These are phyloP conservation scores for Clavelina lepadiformis DNA, from an alignment of 23 tunicate genomes.

Conservation along the genomic window DNA sequence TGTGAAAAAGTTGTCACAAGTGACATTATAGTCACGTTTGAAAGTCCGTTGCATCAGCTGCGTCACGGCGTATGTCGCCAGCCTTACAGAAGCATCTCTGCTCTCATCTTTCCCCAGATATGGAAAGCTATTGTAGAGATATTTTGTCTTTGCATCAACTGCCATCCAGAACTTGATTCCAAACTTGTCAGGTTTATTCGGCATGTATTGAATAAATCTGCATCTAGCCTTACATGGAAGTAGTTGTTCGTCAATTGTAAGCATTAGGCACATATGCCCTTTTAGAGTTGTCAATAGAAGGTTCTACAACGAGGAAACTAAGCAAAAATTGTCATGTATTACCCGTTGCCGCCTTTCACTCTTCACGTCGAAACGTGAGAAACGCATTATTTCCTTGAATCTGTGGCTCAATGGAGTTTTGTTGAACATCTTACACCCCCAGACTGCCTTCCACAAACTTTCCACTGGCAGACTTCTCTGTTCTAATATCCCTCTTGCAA, in stretches of 20 bases:
- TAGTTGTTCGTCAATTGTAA: constrained; percentile 15
- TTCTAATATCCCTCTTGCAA: constrained; percentile 7
- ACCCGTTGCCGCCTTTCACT: constrained; percentile 11
- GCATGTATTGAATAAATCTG: constrained; percentile 24
- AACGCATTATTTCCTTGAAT: constrained; percentile 16
- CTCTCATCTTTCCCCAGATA: constrained; percentile 24
- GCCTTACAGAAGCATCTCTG: constrained; percentile 7
- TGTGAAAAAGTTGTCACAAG: no score
- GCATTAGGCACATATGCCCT: constrained; percentile 3
- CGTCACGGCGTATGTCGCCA: constrained; percentile 9
- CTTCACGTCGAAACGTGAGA: constrained; percentile 12
- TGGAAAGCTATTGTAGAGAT: constrained; percentile 13
- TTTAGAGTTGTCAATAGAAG: constrained; percentile 8
- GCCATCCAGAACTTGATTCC: constrained; percentile 24
- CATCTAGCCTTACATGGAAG: constrained; percentile 17
- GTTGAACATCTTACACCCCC: constrained; percentile 16
- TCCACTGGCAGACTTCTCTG: constrained; percentile 11
- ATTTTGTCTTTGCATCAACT: constrained; percentile 17
- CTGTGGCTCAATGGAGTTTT: constrained; percentile 8
- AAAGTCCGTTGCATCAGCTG: no score
- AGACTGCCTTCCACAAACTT: constrained; percentile 16
- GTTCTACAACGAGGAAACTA: constrained; percentile 17
- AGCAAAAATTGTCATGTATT: constrained; percentile 4
- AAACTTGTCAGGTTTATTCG: constrained; percentile 23
- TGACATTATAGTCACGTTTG: no score